These are phyloP conservation scores for Takifugu bimaculatus DNA, from an alignment of 2,113 vertebrate genomes.

Conservation along the genomic window DNA sequence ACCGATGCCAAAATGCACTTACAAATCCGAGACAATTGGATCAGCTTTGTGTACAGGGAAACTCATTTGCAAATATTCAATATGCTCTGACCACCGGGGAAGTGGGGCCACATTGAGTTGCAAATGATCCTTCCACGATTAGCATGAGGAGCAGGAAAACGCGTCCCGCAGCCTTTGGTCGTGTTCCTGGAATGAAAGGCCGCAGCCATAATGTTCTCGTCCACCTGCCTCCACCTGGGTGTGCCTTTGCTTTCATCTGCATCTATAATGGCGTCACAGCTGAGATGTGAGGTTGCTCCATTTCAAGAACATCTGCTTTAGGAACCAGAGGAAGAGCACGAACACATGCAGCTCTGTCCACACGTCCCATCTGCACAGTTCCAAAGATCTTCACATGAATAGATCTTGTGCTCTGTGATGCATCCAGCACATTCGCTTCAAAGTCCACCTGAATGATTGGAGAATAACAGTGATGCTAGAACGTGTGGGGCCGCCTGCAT, in stretches of 20 bases:
- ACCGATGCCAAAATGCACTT: conserved; percentile 16
- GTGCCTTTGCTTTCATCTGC: conserved; percentile 32
- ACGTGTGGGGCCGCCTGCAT: too few relatives aligned
- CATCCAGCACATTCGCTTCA: too few relatives aligned
- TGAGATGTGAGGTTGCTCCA: conserved; percentile 9
- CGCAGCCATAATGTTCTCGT: conserved; percentile 15
- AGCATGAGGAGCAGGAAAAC: conserved; percentile 41
- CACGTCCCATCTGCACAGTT: too few relatives aligned
- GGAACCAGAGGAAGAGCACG: neutral
- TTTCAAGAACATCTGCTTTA: neutral
- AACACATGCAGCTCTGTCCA: too few relatives aligned
- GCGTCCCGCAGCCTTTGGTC: conserved; percentile 28
- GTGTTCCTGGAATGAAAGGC: conserved; percentile 24
- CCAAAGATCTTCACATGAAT: too few relatives aligned
- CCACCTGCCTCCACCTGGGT: conserved; percentile 9
- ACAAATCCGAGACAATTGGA: conserved; percentile 6
- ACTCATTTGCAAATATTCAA: conserved; percentile 68
- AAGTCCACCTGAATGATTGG: too few relatives aligned
- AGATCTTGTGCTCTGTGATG: too few relatives aligned
- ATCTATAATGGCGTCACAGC: conserved; percentile 3
- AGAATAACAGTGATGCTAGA: too few relatives aligned
- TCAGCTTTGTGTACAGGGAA: conserved; percentile 17
- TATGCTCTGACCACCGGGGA: conserved; percentile 54
- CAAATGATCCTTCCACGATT: conserved; percentile 58
- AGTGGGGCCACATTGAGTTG: conserved; percentile 55